A percentile compares a stretch with the other conserved stretches of the same genome.
Evolutionary conservation across 2,888 invertebrate species (phyloP).

Genomic region (Ophion obscuratus): DNA sequence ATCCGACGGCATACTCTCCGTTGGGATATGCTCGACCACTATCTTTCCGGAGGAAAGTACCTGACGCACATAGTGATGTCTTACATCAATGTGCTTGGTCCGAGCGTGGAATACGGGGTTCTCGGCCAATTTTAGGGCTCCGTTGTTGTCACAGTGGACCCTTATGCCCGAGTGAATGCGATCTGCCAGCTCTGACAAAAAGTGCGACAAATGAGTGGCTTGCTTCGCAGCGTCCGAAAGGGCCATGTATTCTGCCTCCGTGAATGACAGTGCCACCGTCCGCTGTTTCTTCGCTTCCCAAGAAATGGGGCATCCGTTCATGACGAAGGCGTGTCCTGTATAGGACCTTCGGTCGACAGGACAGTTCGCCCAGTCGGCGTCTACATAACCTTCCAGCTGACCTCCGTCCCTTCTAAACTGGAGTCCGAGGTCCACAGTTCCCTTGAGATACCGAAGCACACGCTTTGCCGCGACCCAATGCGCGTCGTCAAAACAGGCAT

Average conservation of each 20-base stretch:
- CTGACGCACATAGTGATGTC: no score
- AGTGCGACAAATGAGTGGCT: conserved; percentile 42
- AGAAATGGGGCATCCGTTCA: conserved; percentile 47
- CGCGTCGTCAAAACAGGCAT: conserved; percentile 46
- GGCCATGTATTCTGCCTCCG: no score
- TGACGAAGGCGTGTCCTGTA: conserved; percentile 63
- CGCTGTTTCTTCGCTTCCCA: conserved; percentile 62
- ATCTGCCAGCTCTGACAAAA: conserved; percentile 39
- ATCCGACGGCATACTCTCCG: no score
- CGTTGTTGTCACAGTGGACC: conserved; percentile 61
- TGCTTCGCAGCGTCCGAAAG: conserved; percentile 57
- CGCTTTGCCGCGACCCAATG: conserved; percentile 72
- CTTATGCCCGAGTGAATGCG: not conserved
- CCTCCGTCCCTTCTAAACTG: conserved; percentile 37
- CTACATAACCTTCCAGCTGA: conserved; percentile 61
- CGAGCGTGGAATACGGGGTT: conserved; percentile 58
- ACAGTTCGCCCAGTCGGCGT: conserved; percentile 70
- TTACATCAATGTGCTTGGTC: no score
- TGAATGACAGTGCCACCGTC: conserved; percentile 36
- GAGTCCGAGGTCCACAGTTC: conserved; percentile 63
- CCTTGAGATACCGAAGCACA: conserved; percentile 69
- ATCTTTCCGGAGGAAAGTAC: no score
- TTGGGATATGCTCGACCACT: no score
- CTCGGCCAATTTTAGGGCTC: not conserved
- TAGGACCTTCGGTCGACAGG: conserved; percentile 63